Percentiles rank a stretch among this genome's conserved stretches.
Evolutionary conservation across 2,113 vertebrate genomes (phyloP).

Genomic region (Piaya cayana): DNA sequence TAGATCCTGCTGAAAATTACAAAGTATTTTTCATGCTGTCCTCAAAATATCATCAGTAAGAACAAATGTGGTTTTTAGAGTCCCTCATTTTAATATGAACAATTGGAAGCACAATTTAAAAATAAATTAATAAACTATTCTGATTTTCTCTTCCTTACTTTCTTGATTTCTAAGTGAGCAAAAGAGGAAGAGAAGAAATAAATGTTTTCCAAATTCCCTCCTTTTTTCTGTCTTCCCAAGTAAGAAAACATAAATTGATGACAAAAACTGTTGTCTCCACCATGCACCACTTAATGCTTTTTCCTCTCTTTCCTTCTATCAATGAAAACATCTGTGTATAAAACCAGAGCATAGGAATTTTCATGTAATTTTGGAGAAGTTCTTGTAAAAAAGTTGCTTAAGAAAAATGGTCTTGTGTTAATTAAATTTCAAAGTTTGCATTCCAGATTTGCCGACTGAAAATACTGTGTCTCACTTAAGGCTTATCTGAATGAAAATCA

Average conservation of each 20-base stretch:
- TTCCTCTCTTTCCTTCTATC: not conserved
- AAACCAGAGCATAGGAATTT: not conserved
- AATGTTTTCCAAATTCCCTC: not conserved
- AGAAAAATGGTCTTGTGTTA: not conserved
- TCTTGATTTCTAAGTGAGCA: not conserved
- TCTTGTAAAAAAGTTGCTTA: not conserved
- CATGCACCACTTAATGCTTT: not conserved
- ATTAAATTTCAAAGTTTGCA: not conserved
- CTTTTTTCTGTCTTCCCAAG: not conserved
- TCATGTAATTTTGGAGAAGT: not conserved
- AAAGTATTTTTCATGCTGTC: not conserved
- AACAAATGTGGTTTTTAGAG: not conserved
- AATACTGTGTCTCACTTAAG: not conserved
- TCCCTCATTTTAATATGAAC: not conserved
- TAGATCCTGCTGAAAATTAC: not conserved
- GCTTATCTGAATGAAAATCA: not conserved
- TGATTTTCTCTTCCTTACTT: not conserved
- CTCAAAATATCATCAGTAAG: not conserved
- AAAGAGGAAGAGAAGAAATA: not conserved
- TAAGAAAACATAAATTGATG: not conserved
- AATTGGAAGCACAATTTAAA: accelerated
- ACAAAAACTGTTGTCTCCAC: not conserved
- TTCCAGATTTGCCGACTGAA: not conserved
- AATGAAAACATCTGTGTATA: not conserved
- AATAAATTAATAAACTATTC: not conserved